Conservation (phyloP, 2,113 vertebrate genomes). For the Percopsis transmontana region DNA sequence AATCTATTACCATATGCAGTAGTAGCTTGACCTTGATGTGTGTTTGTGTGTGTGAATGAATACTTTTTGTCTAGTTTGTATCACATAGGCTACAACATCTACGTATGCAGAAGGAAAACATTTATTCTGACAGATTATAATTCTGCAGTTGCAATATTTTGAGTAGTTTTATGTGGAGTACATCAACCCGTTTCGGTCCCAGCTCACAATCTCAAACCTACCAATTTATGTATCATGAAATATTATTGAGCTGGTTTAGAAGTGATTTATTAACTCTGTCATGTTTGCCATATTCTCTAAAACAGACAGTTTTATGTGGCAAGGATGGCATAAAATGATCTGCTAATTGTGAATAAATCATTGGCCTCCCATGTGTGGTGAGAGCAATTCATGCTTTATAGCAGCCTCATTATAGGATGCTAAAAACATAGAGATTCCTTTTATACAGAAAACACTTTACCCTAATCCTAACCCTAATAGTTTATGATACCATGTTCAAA, state of each 20-base stretch:
- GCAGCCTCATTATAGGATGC: constrained; percentile 5
- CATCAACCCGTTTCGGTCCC: no score
- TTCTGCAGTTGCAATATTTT: no score
- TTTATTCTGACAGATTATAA: no score
- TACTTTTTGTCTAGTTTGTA: no score
- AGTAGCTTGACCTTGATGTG: not conserved
- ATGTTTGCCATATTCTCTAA: not conserved
- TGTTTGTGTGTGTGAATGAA: not conserved
- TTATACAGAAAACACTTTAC: not conserved
- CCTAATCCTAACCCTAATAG: not conserved
- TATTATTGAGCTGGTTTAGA: not conserved
- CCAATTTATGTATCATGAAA: no score
- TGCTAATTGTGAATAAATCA: constrained; percentile 11
- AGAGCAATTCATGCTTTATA: constrained; percentile 8
- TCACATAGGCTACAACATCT: no score
- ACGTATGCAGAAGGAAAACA: no score
- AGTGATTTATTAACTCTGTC: not conserved
- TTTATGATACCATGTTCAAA: not conserved
- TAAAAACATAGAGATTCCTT: constrained; percentile 20
- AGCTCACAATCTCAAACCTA: no score
- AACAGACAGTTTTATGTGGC: not conserved
- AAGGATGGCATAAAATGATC: not conserved
- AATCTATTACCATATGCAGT: not conserved
- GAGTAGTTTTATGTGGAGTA: no score
- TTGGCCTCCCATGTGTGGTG: not conserved